Evolutionary conservation across 2,797 vertebrate species (phyloP).

Genomic region (Sebastes kiyomatsui): DNA sequence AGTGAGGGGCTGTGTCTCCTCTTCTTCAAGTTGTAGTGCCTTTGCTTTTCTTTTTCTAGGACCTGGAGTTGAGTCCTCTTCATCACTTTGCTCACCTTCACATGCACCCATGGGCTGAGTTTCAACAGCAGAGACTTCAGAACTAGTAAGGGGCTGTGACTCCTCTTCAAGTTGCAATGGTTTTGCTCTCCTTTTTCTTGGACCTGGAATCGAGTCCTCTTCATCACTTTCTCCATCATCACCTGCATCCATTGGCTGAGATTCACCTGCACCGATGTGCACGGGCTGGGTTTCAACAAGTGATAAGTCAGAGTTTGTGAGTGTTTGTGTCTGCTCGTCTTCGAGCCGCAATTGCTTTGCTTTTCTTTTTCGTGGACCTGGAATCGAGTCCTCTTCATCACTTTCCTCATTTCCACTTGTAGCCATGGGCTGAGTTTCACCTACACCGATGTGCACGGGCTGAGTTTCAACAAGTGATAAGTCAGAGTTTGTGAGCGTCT

Average conservation of each 20-base stretch:
- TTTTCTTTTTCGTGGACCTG: constrained; percentile 10
- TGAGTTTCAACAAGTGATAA: no score
- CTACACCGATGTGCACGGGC: not conserved
- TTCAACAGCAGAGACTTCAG: constrained; percentile 19
- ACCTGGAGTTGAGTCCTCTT: not conserved
- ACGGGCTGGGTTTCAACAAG: constrained; percentile 44
- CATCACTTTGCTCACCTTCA: constrained; percentile 30
- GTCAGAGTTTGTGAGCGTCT: not conserved
- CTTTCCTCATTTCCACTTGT: constrained; percentile 45
- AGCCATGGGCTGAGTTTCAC: constrained; percentile 46
- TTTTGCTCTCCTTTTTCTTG: constrained; percentile 38
- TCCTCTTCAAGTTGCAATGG: constrained; percentile 19
- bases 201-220: not conserved
- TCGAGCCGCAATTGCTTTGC: constrained; percentile 5
- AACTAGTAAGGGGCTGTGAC: not conserved
- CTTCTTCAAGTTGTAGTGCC: constrained; percentile 1
- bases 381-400: constrained; percentile 23
- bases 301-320: not conserved
- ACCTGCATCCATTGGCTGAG: constrained; percentile 33
- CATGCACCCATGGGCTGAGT: constrained; percentile 28
- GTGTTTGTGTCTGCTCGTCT: constrained; percentile 26
- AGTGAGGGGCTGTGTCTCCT: constrained; percentile 6
- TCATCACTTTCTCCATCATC: constrained; percentile 32
- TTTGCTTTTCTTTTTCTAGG: constrained; percentile 35
- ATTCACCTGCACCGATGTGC: constrained; percentile 14